These are phyloP conservation scores for Gnathonemus echidnorhynchus DNA, from an alignment of 2,113 vertebrate species.

Conservation along the genomic window DNA sequence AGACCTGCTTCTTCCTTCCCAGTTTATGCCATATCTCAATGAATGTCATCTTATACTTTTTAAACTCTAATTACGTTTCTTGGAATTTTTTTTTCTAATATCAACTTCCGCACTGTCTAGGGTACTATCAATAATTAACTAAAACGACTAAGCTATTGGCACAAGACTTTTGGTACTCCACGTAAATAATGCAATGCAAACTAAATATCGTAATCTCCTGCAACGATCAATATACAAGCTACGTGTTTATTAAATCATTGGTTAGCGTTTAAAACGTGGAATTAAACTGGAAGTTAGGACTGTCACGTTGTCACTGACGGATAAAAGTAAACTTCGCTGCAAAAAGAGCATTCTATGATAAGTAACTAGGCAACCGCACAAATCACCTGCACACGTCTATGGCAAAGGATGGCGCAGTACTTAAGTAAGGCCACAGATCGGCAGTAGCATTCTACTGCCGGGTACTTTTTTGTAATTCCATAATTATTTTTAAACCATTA, in stretches of 20 bases:
- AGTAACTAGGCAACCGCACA: neutral
- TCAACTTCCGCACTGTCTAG: neutral
- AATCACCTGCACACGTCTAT: neutral
- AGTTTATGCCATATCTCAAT: neutral
- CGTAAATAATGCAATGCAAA: neutral
- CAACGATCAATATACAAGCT: neutral
- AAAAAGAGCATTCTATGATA: neutral
- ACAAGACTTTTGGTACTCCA: neutral
- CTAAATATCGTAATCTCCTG: neutral
- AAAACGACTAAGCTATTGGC: neutral
- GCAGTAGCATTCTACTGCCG: neutral
- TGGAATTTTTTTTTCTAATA: neutral
- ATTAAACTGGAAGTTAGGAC: neutral
- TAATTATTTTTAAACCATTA: neutral
- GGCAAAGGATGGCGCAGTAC: neutral
- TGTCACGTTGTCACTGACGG: neutral
- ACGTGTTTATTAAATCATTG: neutral
- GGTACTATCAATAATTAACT: neutral
- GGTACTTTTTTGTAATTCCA: neutral
- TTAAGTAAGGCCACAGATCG: neutral
- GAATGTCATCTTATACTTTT: neutral
- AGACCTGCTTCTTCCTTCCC: neutral
- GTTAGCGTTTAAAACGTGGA: neutral
- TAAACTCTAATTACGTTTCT: neutral
- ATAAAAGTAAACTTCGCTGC: neutral